Percentiles rank a stretch among this genome's conserved stretches.
phyloP scores from a whole-genome alignment of 1,140 invertebrate species.

The Pantala flavescens region DNA sequence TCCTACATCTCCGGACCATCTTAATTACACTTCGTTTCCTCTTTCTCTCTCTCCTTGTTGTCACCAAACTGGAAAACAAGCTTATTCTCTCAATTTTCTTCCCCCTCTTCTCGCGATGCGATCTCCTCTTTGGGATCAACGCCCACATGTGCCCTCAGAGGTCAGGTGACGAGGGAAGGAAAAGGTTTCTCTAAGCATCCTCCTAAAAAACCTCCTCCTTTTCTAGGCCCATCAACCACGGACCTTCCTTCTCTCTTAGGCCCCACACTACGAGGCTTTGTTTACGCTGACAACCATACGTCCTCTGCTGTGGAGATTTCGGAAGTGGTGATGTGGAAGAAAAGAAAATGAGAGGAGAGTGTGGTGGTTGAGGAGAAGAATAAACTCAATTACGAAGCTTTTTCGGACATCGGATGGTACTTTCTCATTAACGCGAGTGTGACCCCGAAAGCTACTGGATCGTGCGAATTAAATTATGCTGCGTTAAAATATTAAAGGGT shows the following conservation, averaged over 20 bases:
- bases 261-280: not conserved
- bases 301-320: not conserved
- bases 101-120: too few species aligned
- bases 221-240: not conserved
- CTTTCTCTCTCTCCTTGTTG: too few species aligned
- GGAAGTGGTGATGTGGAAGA: not conserved
- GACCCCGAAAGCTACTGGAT: too few species aligned
- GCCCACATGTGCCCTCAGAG: not conserved
- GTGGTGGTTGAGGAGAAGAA: not conserved
- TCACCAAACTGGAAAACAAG: too few species aligned
- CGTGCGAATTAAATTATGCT: too few species aligned
- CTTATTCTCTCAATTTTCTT: too few species aligned
- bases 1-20: too few species aligned
- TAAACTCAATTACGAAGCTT: too few species aligned
- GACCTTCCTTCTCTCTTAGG: not conserved
- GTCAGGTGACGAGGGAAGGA: not conserved
- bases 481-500: too few species aligned
- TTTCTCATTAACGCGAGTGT: too few species aligned
- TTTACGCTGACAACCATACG: slow-evolving; percentile 5
- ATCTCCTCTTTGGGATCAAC: not conserved
- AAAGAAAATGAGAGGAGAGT: not conserved
- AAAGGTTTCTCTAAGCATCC: not conserved
- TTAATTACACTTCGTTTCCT: too few species aligned
- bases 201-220: not conserved
- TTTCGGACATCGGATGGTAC: too few species aligned